Evolutionary conservation across 2,113 vertebrate genomes (phyloP).

Genomic region (Orthonyx spaldingii): DNA sequence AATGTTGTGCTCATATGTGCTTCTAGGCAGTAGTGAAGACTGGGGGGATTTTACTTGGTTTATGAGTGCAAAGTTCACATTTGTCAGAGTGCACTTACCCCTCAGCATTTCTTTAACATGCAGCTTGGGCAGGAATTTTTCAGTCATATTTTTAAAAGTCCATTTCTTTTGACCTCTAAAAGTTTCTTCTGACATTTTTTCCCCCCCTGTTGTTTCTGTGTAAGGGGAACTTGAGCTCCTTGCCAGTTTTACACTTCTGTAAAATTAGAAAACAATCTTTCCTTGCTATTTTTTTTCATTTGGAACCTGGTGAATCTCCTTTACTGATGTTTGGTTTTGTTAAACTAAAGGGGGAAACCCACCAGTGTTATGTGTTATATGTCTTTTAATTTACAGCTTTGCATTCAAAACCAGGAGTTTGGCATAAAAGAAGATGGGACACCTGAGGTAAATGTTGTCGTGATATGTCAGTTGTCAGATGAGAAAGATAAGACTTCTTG

Average conservation of each 20-base stretch:
- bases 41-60: not conserved
- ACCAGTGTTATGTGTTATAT: not conserved
- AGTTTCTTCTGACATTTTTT: not conserved
- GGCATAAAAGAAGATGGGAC: conserved; percentile 61
- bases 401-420: conserved; percentile 61
- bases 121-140: not conserved
- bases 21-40: not conserved
- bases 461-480: conserved; percentile 57
- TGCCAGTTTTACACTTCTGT: not conserved
- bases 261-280: not conserved
- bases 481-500: not conserved
- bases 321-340: not conserved
- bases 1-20: not conserved
- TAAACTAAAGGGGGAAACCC: not conserved
- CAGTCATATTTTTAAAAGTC: not conserved
- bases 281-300: not conserved
- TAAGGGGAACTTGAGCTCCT: not conserved
- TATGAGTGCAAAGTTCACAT: not conserved
- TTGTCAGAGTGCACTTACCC: not conserved
- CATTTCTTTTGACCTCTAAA: not conserved
- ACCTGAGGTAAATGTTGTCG: conserved; percentile 56
- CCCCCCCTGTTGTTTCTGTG: not conserved
- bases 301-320: not conserved
- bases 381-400: conserved; percentile 64
- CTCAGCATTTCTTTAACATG: not conserved